Base-by-base conservation (phyloP, 2,888 invertebrate species). In the Toxonevra muliebris region DNA sequence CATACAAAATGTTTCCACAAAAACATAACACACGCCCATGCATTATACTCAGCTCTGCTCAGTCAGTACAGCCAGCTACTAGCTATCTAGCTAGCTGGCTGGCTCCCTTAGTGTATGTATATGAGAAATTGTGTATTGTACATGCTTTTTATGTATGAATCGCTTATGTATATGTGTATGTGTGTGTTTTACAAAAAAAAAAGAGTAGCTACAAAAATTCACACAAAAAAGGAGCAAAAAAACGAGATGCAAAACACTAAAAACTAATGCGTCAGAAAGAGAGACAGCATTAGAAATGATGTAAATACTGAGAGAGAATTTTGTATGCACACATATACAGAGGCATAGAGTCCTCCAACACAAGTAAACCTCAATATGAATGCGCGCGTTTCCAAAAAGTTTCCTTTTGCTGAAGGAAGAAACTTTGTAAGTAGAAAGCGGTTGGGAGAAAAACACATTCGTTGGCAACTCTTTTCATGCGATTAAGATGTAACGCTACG, bases 211-310 rank as follows among this genome's bases (percentile, higher is more conserved):
- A 65, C 60, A 58, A 62, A 43, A 52, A 17, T 61, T 61, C 57
- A 43, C 69, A 64, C 67, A 77, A 80, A 76, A 79, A 80, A 77
- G 75, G 75, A 77, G 74, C 72, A 79, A 80, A 81, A 70, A 82
- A 81, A 76, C 74, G 82, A 82, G 80, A 82, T 73, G 79, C 77
- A 81, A 82, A 81, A 78, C 79, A 71, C 80, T 79, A 82, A 82
- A 78, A 80, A 77, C 82, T 81, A 82, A 82, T 78, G 82, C 77
- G 82, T 75, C 69, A 79, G 82, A 82, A 81, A 81, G 82, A 82
- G 82, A 82, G 74, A 79, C 76, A 79, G 76, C 75, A 80, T 82
- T 82, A 82, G 82, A 82, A 82, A 76, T 72, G 75, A 41, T 2
- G 9, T 30, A 30, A 30, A 30, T 30, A 7, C 30, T 30, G 30